phyloP scores from a whole-genome alignment of 2,113 vertebrate species.

The Melanotaenia duboulayi region DNA sequence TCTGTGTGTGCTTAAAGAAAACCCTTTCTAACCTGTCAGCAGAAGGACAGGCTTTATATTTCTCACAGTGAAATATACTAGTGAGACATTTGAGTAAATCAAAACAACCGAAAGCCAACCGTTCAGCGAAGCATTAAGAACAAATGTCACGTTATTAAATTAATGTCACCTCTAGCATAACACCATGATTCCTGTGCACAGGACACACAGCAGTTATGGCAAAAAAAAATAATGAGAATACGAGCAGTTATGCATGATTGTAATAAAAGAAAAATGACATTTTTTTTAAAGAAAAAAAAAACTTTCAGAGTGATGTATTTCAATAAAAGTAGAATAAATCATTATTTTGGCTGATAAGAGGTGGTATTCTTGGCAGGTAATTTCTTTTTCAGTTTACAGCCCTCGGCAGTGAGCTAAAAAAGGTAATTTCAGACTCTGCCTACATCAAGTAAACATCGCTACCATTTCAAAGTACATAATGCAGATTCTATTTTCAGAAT shows the following conservation, averaged over 20 bases:
- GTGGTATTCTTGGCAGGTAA: constrained; percentile 61
- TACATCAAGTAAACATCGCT: constrained; percentile 50
- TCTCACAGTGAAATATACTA: constrained; percentile 33
- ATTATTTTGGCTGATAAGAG: constrained; percentile 59
- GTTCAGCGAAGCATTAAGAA: constrained; percentile 25
- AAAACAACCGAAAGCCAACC: constrained; percentile 43
- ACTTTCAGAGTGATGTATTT: constrained; percentile 19
- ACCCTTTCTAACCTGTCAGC: constrained; percentile 26
- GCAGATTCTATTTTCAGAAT: constrained; percentile 7
- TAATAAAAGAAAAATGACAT: constrained; percentile 12
- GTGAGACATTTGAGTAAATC: constrained; percentile 35
- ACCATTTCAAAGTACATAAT: constrained; percentile 42
- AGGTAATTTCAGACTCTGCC: constrained; percentile 60
- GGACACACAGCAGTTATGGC: constrained; percentile 14
- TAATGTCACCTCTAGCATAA: constrained; percentile 12
- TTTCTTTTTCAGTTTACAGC: constrained; percentile 58
- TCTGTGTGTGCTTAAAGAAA: constrained; percentile 19
- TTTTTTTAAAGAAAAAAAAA: constrained; percentile 5
- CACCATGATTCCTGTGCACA: constrained; percentile 1
- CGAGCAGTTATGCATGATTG: constrained; percentile 17
- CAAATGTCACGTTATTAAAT: constrained; percentile 34
- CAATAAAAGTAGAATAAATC: constrained; percentile 8
- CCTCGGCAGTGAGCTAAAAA: constrained; percentile 48
- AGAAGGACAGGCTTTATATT: constrained; percentile 14
- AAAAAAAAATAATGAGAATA: constrained; percentile 9